phyloP scores from a whole-genome alignment of 2,113 vertebrate genomes.

The Amphiprion ocellaris region DNA sequence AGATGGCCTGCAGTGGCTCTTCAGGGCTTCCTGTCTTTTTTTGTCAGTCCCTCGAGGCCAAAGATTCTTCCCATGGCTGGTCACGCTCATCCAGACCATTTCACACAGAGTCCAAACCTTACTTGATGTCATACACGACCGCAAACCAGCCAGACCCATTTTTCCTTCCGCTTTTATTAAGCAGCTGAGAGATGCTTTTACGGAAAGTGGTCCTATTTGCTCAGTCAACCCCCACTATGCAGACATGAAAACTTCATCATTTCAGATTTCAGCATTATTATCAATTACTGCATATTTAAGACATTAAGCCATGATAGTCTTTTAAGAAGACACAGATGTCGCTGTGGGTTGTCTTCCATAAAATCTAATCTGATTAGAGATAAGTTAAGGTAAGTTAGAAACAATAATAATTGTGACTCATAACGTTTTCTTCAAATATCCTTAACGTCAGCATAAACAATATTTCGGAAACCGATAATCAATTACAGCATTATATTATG shows the following conservation, averaged over 20 bases:
- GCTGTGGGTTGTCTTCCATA: conserved; percentile 46
- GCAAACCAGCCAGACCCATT: conserved; percentile 51
- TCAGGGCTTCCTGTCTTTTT: conserved; percentile 70
- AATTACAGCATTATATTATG: conserved; percentile 47
- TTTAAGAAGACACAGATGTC: conserved; percentile 65
- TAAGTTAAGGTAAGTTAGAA: conserved; percentile 51
- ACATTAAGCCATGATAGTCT: conserved; percentile 44
- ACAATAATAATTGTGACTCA: conserved; percentile 60
- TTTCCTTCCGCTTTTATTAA: conserved; percentile 44
- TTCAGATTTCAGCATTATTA: conserved; percentile 35
- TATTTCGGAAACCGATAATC: conserved; percentile 55
- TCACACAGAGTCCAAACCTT: conserved; percentile 78
- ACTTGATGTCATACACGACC: conserved; percentile 74
- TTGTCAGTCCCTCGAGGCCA: conserved; percentile 62
- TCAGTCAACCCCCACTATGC: conserved; percentile 20
- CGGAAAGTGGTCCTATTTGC: conserved; percentile 38
- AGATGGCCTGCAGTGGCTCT: conserved; percentile 73
- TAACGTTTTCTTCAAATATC: conserved; percentile 46
- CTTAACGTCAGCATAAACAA: conserved; percentile 46
- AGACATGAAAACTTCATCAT: conserved; percentile 46
- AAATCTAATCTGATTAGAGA: conserved; percentile 58
- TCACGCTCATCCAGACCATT: conserved; percentile 76
- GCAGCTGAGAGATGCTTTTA: conserved; percentile 31
- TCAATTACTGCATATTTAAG: conserved; percentile 62
- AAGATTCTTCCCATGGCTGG: conserved; percentile 73